Percentiles rank a stretch among this genome's conserved stretches.
Evolutionary conservation across 1,140 invertebrate genomes (phyloP).

Genomic region (Drosophila busckii): DNA sequence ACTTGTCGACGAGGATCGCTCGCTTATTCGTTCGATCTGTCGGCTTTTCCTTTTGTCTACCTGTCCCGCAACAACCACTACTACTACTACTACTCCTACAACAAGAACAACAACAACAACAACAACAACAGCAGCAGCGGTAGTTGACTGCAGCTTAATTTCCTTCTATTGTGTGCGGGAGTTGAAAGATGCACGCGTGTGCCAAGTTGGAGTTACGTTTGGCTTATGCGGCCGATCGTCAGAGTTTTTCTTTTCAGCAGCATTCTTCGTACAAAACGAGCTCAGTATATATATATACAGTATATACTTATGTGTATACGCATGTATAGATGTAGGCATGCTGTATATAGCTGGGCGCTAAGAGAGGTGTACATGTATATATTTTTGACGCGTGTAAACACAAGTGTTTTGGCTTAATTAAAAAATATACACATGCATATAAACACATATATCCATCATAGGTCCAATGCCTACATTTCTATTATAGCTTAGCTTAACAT

Average conservation of each 20-base stretch:
- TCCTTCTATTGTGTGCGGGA: constrained; percentile 49
- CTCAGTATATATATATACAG: constrained; percentile 16
- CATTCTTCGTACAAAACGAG: constrained; percentile 28
- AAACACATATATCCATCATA: constrained; percentile 11
- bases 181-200: constrained; percentile 53
- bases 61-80: constrained; percentile 17
- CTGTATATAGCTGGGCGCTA: too few species aligned
- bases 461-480: constrained; percentile 1
- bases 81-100: too few species aligned
- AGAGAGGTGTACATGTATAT: too few species aligned
- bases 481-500: background rate
- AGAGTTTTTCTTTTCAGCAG: constrained; percentile 64
- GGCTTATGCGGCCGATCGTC: constrained; percentile 46
- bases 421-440: constrained; percentile 39
- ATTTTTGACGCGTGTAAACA: constrained; percentile 71
- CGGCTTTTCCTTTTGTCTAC: constrained; percentile 44
- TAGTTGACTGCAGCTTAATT: constrained; percentile 59
- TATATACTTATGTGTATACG: too few species aligned
- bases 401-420: constrained; percentile 75
- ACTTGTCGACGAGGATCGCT: constrained; percentile 44
- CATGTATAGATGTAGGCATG: background rate
- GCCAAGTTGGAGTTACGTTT: constrained; percentile 57
- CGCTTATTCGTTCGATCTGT: constrained; percentile 22
- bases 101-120: constrained; percentile 4
- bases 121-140: constrained; percentile 27